phyloP scores from a whole-genome alignment of 2,113 vertebrate genomes.

The Panthera leo region DNA sequence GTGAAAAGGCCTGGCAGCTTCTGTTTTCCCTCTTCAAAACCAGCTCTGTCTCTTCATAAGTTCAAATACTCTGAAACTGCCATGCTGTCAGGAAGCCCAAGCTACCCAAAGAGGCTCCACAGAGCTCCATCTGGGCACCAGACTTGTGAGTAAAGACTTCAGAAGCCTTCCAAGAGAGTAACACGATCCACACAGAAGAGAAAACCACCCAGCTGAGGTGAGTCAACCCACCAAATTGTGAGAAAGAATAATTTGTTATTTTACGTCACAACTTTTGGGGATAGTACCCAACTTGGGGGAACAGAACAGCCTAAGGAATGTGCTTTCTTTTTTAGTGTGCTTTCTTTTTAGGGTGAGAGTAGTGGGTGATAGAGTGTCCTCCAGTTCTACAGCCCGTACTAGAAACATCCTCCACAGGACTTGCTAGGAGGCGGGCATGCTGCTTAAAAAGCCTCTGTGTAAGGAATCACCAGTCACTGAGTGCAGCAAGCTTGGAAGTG shows the following conservation, averaged over 20 bases:
- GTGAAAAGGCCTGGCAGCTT: background rate
- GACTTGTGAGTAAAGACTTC: background rate
- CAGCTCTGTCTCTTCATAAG: background rate
- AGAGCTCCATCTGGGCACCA: background rate
- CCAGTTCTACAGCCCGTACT: background rate
- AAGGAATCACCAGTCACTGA: background rate
- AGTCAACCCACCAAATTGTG: too few relatives aligned
- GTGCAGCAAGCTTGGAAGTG: background rate
- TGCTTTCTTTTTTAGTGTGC: background rate
- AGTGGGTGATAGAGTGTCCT: background rate
- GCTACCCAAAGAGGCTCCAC: background rate
- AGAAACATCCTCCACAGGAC: too few relatives aligned
- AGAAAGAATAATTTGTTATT: background rate
- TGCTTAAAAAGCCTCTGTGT: background rate
- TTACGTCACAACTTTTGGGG: background rate
- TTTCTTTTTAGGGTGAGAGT: background rate
- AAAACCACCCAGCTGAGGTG: background rate
- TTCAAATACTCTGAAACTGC: background rate
- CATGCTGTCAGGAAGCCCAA: background rate
- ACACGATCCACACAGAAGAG: background rate
- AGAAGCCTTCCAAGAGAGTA: background rate
- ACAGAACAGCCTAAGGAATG: background rate
- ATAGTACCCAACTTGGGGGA: background rate
- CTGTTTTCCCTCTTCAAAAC: background rate
- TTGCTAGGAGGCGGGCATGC: background rate